These are phyloP conservation scores for Pycnonotus jocosus DNA, from an alignment of 2,113 vertebrate species.

Conservation along the genomic window DNA sequence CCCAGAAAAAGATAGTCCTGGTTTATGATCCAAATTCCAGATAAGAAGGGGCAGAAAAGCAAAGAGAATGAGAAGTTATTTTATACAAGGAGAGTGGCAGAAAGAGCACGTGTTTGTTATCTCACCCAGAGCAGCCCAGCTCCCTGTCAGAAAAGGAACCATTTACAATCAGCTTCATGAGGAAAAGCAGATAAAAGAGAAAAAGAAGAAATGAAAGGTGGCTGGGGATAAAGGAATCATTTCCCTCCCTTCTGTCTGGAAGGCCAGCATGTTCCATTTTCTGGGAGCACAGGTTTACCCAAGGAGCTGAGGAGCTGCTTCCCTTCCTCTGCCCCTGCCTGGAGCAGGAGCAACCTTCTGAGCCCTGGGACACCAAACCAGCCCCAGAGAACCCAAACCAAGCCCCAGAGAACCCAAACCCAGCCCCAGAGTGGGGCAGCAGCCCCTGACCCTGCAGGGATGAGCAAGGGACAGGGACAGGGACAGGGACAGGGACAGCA, in stretches of 20 bases:
- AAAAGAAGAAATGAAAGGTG: background rate
- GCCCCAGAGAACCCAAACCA: too few species aligned
- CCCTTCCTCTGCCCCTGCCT: background rate
- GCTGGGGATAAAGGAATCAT: background rate
- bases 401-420: too few species aligned
- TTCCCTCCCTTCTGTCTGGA: background rate
- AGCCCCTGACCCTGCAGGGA: too few species aligned
- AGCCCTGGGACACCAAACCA: too few species aligned
- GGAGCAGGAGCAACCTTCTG: too few species aligned
- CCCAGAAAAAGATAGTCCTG: background rate
- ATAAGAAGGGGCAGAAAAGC: background rate
- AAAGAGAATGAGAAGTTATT: background rate
- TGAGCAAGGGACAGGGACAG: too few species aligned
- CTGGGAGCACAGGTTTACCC: background rate
- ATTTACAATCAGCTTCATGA: background rate
- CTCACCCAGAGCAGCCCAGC: background rate
- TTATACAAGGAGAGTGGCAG: background rate
- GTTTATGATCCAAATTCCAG: conserved; percentile 21
- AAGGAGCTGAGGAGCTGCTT: background rate
- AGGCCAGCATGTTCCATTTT: background rate
- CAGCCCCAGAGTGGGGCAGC: too few species aligned
- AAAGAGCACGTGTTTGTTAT: background rate
- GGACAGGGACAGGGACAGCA: too few species aligned
- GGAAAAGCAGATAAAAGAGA: background rate
- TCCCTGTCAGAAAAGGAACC: background rate